Conservation (phyloP, 2,888 invertebrate species). For the Bedellia somnulentella region DNA sequence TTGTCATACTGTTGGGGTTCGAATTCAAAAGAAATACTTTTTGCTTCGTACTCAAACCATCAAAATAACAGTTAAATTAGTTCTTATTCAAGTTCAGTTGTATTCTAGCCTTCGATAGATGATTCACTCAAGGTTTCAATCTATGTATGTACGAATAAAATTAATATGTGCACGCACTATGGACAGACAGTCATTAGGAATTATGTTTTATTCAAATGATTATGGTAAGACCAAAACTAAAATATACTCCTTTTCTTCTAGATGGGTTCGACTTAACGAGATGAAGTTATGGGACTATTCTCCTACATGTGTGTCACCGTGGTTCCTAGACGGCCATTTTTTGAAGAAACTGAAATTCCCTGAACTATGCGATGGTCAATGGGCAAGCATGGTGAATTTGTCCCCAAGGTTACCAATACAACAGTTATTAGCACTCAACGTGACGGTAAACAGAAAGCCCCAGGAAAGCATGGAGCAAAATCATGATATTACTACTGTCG, state of each 20-base stretch:
- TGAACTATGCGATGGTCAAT: constrained; percentile 74
- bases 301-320: constrained; percentile 72
- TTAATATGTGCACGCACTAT: no score
- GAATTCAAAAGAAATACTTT: no score
- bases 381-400: constrained; percentile 76
- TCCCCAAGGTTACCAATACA: constrained; percentile 66
- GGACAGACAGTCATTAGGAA: no score
- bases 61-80: no score
- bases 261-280: constrained; percentile 69
- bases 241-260: constrained; percentile 21
- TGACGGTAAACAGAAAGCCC: constrained; percentile 50
- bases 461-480: constrained; percentile 50
- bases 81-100: no score
- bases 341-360: constrained; percentile 71
- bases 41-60: no score
- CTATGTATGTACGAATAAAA: no score
- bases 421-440: constrained; percentile 46
- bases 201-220: no score
- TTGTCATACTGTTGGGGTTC: no score
- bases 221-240: no score
- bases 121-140: no score
- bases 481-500: constrained; percentile 36
- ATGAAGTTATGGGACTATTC: constrained; percentile 71
- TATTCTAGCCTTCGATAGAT: no score
- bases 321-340: constrained; percentile 68